Evolutionary conservation across 2,797 vertebrate species (phyloP).

Genomic region (Chanos chanos): DNA sequence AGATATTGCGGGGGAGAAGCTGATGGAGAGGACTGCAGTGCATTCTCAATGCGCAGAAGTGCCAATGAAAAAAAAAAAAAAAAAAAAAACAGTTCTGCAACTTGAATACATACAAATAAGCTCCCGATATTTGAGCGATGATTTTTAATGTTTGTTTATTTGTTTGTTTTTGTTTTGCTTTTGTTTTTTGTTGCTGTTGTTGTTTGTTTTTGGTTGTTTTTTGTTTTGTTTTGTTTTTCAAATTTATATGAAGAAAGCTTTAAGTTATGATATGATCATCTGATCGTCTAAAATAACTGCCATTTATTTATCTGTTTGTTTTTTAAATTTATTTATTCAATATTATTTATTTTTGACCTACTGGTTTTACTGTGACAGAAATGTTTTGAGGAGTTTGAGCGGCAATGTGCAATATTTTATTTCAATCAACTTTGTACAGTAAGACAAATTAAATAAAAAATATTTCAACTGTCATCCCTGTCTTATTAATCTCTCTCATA

Average conservation of each 20-base stretch:
- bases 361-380: neutral
- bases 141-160: too few species aligned
- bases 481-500: neutral
- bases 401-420: conserved; percentile 4
- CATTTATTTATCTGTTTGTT: conserved; percentile 22
- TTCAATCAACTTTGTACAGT: too few species aligned
- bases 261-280: too few species aligned
- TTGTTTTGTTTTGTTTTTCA: conserved; percentile 28
- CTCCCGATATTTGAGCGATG: neutral
- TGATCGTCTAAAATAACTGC: too few species aligned
- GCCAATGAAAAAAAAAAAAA: neutral
- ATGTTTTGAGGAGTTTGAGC: too few species aligned
- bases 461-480: neutral
- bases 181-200: too few species aligned
- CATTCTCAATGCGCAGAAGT: neutral
- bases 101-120: conserved; percentile 40
- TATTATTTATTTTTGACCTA: neutral
- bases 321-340: conserved; percentile 26
- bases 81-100: too few species aligned
- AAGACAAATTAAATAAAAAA: neutral
- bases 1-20: neutral
- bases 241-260: too few species aligned
- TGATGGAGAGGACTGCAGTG: neutral
- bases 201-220: conserved; percentile 4
- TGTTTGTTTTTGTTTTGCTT: conserved; percentile 28